Evolutionary conservation across 2,888 invertebrate genomes (phyloP).

Genomic region (Barypeithes pellucidus): DNA sequence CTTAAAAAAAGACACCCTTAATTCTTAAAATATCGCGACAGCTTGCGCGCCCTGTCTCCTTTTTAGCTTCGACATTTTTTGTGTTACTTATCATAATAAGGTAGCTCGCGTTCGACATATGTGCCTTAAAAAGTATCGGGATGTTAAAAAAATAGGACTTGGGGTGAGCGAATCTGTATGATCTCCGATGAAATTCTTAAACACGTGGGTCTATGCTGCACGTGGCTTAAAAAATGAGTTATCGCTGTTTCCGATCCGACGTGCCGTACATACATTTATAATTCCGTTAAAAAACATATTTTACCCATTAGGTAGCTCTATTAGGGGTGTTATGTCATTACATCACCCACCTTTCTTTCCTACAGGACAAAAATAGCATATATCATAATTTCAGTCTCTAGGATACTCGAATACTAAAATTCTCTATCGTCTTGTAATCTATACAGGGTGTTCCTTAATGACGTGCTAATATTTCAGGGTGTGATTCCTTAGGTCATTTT

Average conservation of each 20-base stretch:
- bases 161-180: slow-evolving; percentile 20
- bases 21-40: slow-evolving; percentile 52
- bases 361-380: slow-evolving; percentile 28
- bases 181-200: slow-evolving; percentile 33
- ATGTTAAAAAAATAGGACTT: slow-evolving; percentile 40
- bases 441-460: too few species aligned
- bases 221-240: slow-evolving; percentile 50
- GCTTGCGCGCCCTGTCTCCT: slow-evolving; percentile 46
- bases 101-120: slow-evolving; percentile 42
- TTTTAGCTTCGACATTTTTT: slow-evolving; percentile 38
- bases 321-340: slow-evolving; percentile 21
- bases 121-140: slow-evolving; percentile 37
- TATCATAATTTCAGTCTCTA: slow-evolving; percentile 5
- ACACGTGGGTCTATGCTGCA: slow-evolving; percentile 47
- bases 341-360: slow-evolving; percentile 9
- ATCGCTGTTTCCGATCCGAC: slow-evolving; percentile 37
- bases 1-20: slow-evolving; percentile 50
- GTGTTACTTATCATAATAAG: slow-evolving; percentile 34
- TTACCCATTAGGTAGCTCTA: slow-evolving; percentile 46
- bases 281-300: slow-evolving; percentile 50
- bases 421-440: too few species aligned
- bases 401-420: too few species aligned
- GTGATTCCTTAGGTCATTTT: too few species aligned
- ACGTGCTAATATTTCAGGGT: too few species aligned
- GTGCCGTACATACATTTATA: slow-evolving; percentile 44